phyloP scores from a whole-genome alignment of 2,888 invertebrate species.

The Parnassius apollo region DNA sequence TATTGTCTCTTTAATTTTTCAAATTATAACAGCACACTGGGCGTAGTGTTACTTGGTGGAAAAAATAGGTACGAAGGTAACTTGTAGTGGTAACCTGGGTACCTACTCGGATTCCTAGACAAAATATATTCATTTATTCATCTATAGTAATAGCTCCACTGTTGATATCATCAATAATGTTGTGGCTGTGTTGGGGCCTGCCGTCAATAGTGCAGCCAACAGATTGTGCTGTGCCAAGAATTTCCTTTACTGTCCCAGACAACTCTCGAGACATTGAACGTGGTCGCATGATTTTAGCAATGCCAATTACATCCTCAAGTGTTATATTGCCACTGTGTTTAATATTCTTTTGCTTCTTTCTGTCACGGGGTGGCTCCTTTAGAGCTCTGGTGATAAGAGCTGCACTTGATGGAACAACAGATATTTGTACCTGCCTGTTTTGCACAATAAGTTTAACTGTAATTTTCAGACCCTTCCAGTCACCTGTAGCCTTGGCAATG shows the following conservation, averaged over 20 bases:
- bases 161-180: slow-evolving; percentile 95
- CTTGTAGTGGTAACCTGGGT: too few species aligned
- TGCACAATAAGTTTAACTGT: slow-evolving; percentile 98
- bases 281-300: slow-evolving; percentile 96
- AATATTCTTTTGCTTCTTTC: slow-evolving; percentile 99
- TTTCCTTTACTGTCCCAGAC: slow-evolving; percentile 96
- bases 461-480: slow-evolving; percentile 99
- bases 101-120: too few species aligned
- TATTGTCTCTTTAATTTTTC: too few species aligned
- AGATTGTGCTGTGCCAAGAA: slow-evolving; percentile 94
- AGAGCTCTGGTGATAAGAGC: slow-evolving; percentile 98
- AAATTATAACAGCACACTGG: too few species aligned
- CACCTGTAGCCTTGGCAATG: slow-evolving; percentile 98
- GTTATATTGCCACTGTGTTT: slow-evolving; percentile 98
- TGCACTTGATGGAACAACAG: slow-evolving; percentile 98
- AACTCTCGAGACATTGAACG: slow-evolving; percentile 97
- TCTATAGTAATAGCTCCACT: slow-evolving; percentile 86
- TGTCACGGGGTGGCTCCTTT: slow-evolving; percentile 98
- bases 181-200: slow-evolving; percentile 89
- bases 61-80: too few species aligned
- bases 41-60: too few species aligned
- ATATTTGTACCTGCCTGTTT: slow-evolving; percentile 97
- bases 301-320: slow-evolving; percentile 94
- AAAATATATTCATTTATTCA: slow-evolving; percentile 60
- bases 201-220: slow-evolving; percentile 95